Evolutionary conservation across 1,140 invertebrate species (phyloP), one percentile per base, ranked within the genome.

Genomic region (Polyergus mexicanus): DNA sequence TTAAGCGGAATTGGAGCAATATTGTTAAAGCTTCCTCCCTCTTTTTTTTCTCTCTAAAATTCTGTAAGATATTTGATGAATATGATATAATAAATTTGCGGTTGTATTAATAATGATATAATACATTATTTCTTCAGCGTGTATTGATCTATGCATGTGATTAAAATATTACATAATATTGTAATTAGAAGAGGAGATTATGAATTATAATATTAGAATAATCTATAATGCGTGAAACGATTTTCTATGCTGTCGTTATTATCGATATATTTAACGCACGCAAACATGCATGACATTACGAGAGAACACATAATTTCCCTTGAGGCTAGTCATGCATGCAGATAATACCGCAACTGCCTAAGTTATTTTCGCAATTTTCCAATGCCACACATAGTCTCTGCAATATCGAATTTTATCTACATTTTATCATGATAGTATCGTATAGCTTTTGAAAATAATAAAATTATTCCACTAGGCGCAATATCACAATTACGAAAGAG

Each of bases 301-400:
- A 60, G 66, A 83, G 78, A 80, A 83, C 54, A 47, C 44, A 62
- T 74, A 83, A 83, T 83, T 83, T 72, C 78, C 66, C 66, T 7
- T 13, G 78, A 62, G 68, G 54, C 78, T 44, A 83, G 38, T 74
- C 78, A 83, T 72, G 68, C 51, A 60, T 83, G 78, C 38, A 72
- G 68, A 83, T 83, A 83, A 83, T 72, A 72, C 38, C 54, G 54
- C 68, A 35, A 83, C n/a, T 72, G 68, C 68, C 54, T 72, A 83
- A 83, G 78, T 74, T 83, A 72, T 83, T 83, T 60, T 83, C 78
- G 8, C 66, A 83, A 83, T 83, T 83, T 83, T 83, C 54, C 54
- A 83, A 44, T 83, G 54, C 25, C 54, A 44, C 5, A 25, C 66
- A 32, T 44, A 74, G 54, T 47, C 68, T 44, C 35, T 6, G 13